Evolutionary conservation across 2,888 invertebrate genomes (phyloP), one percentile per base, ranked within the genome.

Genomic region (Dorcus hopei): DNA sequence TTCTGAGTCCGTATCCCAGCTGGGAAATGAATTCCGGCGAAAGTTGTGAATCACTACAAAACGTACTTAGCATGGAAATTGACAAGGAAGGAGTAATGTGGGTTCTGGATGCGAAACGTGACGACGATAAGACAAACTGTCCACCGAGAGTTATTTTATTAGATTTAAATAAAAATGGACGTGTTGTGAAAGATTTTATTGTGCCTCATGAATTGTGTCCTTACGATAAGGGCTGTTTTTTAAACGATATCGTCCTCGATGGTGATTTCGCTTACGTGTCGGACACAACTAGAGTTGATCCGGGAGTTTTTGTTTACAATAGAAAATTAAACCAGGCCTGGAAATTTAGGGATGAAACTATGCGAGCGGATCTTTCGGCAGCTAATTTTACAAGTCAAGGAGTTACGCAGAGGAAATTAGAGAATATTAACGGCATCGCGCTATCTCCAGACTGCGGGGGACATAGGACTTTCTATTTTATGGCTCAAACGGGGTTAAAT

Each of bases 21-120:
- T 90, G 89, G 89, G 80, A 79, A 9, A 82, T 83, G 77, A 88
- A 90, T 72, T 78, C 49, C 2, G 48, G 62, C 26, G 52, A 41
- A 82, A 86, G 26, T 63, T 90, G 90, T 74, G 74, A 76, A 8
- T 84, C 87, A 3, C 79, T 91, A 52, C 90, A 90, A 72, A 87
- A 86, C 68, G 88, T 90, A 14, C 87, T 88, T 72, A 86, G 86
- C 64, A 81, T 90, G 73, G 90, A 90, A 72, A 86, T 90, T 55
- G 90, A 90, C 74, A 82, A 83, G 2, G 81, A 82, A 58, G 88
- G 89, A 5, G 77, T 88, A 4, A 85, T 90, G 86, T 88, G 87
- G 83, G 81, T 85, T 9, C 77, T 88, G 42, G 89, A 89, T 65
- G 86, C 86, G 50, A 88, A 89, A 83, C 81, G 55, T 82, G 87